Evolutionary conservation across 2,888 invertebrate genomes (phyloP), one percentile per base, ranked within the genome.

Genomic region (Pseudolycoriella hygida): DNA sequence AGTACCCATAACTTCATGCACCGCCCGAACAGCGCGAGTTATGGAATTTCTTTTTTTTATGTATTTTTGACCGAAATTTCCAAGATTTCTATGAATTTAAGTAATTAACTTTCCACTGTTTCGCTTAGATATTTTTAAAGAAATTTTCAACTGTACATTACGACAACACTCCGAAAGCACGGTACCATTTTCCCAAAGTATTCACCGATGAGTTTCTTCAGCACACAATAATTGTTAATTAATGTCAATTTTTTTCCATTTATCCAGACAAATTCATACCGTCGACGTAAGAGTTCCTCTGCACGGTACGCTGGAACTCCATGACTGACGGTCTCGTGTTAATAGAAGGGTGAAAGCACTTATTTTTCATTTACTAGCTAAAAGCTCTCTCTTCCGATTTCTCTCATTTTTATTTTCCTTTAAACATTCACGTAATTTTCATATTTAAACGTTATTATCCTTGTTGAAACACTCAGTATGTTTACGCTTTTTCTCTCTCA

Each of bases 271-370:
- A 31, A 17, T n/a, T 14, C 14, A 34, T 30, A 15, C 19, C 43
- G 43, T 37, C 15, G 18, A 14, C 17, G 17, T 30, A 46, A 45
- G 44, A 50, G 49, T 48, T 51, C 49, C 60, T 25, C 25, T 25
- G 58, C 57, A 58, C 57, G 57, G 55, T 55, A 60, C 61, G 60
- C 60, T 61, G 61, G 61, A 61, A 61, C 61, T 61, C 60, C 61
- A 61, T 61, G 59, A 61, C 61, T 61, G 58, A 60, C 25, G 44
- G 40, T 25, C 17, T 40, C 32, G 14, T 25, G 14, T 14, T 39
- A 17, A 45, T 17, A 40, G 40, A 41, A 40, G 41, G 45, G 32
- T 45, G 32, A 40, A 45, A 43, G 14, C 15, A 42, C 39, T 3
- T 39, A 25, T 25, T 25, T 25, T 8, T 25, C 25, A 25, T 25